Conservation (phyloP, 2,888 invertebrate genomes). For the Scaptomyza polygonia region DNA sequence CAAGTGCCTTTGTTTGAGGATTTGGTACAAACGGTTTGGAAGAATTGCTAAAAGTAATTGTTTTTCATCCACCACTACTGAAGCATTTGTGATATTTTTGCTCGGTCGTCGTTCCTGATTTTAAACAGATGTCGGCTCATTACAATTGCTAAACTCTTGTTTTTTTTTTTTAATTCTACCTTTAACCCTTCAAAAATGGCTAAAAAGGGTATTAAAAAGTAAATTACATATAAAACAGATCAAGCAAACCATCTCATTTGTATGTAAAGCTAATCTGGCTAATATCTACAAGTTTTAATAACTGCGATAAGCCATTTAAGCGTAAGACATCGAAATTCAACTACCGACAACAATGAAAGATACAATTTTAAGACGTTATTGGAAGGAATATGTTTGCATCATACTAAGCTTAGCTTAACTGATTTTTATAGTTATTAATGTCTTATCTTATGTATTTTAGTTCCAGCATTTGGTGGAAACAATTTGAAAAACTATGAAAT, state of each 20-base stretch:
- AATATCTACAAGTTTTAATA: too few species aligned
- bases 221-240: not conserved
- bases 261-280: not conserved
- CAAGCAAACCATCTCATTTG: not conserved
- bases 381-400: too few species aligned
- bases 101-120: conserved; percentile 13
- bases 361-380: too few species aligned
- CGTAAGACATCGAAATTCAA: too few species aligned
- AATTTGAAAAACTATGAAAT: conserved; percentile 13
- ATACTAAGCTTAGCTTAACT: too few species aligned
- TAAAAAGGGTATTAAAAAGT: not conserved
- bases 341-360: too few species aligned
- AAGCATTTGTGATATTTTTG: conserved; percentile 43
- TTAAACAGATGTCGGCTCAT: conserved; percentile 3
- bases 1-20: conserved; percentile 82
- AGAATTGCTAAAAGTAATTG: conserved; percentile 78
- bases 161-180: not conserved
- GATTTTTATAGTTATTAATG: too few species aligned
- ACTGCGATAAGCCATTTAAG: too few species aligned
- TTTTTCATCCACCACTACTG: conserved; percentile 55
- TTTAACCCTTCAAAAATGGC: not conserved
- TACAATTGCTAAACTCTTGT: conserved; percentile 11
- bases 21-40: conserved; percentile 80
- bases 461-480: not conserved
- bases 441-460: too few species aligned